Evolutionary conservation across 2,888 invertebrate species (phyloP).

Genomic region (Heterodera filipjevi): DNA sequence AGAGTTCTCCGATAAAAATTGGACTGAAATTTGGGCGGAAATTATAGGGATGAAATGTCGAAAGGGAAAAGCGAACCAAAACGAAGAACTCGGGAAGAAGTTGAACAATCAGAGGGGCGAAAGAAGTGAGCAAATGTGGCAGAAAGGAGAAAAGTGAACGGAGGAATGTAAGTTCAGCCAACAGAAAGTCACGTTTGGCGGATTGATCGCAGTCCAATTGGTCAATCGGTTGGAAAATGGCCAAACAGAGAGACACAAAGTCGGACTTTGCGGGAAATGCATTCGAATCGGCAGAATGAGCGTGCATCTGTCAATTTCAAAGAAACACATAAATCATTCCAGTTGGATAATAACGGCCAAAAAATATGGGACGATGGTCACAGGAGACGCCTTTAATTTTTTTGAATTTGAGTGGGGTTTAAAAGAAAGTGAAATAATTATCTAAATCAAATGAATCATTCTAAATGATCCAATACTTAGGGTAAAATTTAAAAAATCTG

Average conservation of each 20-base stretch:
- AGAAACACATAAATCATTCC: no score
- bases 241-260: constrained; percentile 29
- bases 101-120: constrained; percentile 24
- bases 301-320: constrained; percentile 21
- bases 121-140: constrained; percentile 16
- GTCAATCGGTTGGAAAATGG: constrained; percentile 24
- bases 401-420: no score
- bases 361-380: no score
- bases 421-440: no score
- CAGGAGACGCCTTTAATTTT: no score
- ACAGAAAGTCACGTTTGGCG: constrained; percentile 20
- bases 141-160: constrained; percentile 12
- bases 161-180: constrained; percentile 31
- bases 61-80: constrained; percentile 14
- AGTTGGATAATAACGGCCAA: no score
- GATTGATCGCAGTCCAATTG: neutral
- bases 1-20: neutral
- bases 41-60: neutral
- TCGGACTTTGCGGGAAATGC: constrained; percentile 7
- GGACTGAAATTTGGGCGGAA: neutral
- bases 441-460: no score
- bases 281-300: constrained; percentile 12
- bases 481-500: no score
- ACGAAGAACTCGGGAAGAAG: constrained; percentile 31
- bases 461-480: no score